Evolutionary conservation across 2,113 vertebrate species (phyloP).

Genomic region (Lamprotornis superbus): DNA sequence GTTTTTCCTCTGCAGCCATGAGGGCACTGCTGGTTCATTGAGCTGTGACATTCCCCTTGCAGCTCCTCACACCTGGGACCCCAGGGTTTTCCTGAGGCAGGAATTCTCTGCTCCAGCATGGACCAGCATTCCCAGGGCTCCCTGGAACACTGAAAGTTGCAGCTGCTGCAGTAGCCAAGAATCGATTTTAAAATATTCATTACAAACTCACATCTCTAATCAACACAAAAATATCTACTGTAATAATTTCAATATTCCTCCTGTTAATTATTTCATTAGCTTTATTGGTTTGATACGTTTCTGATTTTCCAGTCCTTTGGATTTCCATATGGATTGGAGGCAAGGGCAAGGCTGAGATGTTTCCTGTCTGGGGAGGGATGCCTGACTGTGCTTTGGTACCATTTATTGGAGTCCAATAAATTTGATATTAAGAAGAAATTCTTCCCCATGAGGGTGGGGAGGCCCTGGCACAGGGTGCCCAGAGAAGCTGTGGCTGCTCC

Average conservation of each 20-base stretch:
- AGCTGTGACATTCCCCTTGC: no score
- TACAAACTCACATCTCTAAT: background rate
- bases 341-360: background rate
- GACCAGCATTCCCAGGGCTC: background rate
- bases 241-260: background rate
- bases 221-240: background rate
- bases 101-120: background rate
- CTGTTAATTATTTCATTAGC: background rate
- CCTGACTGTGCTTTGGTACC: background rate
- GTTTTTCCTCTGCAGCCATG: background rate
- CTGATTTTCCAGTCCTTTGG: background rate
- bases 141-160: rapidly evolving
- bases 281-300: background rate
- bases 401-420: background rate
- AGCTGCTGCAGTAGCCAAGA: background rate
- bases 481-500: background rate
- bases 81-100: background rate
- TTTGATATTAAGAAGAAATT: background rate
- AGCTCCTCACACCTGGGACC: background rate
- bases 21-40: rapidly evolving
- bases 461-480: background rate
- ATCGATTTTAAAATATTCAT: background rate
- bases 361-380: background rate
- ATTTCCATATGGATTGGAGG: background rate
- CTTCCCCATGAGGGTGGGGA: background rate